Conservation (phyloP, 2,888 invertebrate species). For the Bimastos eiseni region DNA sequence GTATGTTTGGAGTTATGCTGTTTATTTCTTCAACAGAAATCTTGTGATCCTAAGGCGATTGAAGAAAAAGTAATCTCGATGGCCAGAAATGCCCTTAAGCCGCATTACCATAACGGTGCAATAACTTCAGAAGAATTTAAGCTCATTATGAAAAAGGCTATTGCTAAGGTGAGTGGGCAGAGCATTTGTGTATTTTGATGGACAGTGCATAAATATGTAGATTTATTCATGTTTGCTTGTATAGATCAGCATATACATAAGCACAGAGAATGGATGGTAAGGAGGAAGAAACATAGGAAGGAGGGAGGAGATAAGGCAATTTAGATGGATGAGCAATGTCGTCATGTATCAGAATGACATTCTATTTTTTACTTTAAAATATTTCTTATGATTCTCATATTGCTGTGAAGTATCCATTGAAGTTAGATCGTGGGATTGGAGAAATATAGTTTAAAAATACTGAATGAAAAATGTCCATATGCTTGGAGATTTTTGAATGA, state of each 20-base stretch:
- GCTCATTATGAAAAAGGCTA: conserved; percentile 10
- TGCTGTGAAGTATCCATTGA: neutral
- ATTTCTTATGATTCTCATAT: neutral
- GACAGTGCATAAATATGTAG: neutral
- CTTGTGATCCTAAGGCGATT: neutral
- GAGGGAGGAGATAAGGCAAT: too few species aligned
- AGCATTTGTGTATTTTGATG: neutral
- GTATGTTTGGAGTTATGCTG: neutral
- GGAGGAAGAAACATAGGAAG: too few species aligned
- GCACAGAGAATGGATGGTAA: too few species aligned
- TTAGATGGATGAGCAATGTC: too few species aligned
- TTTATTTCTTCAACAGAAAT: neutral
- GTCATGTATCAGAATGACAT: too few species aligned
- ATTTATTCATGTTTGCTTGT: neutral
- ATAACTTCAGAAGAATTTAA: conserved; percentile 22
- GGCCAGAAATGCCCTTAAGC: conserved; percentile 13
- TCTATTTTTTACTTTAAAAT: neutral
- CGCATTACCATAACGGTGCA: conserved; percentile 19
- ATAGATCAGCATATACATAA: too few species aligned
- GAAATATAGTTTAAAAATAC: neutral
- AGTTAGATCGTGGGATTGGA: neutral
- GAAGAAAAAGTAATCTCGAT: neutral
- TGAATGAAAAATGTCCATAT: neutral
- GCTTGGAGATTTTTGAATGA: neutral
- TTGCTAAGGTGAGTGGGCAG: neutral